phyloP scores from a whole-genome alignment of 2,797 vertebrate species.

The Denticeps clupeoides region DNA sequence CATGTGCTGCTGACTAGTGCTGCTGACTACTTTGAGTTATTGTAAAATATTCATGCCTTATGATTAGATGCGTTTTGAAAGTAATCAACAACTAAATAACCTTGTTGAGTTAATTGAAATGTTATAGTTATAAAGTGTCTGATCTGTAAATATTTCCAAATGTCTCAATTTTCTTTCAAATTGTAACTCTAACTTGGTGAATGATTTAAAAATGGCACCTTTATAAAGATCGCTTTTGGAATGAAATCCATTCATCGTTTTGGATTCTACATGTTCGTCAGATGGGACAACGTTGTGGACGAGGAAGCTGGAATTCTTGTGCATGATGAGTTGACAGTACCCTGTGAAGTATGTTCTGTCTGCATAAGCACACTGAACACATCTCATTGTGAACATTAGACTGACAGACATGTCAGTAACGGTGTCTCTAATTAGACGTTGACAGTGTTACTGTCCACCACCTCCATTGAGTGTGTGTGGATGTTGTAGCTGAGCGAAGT shows the following conservation, averaged over 20 bases:
- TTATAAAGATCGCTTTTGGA: neutral
- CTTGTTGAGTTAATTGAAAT: neutral
- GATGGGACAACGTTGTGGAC: no score
- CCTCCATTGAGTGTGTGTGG: no score
- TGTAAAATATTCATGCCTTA: neutral
- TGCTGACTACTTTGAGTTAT: neutral
- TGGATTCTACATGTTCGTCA: no score
- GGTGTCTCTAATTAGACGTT: no score
- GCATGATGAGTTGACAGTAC: no score
- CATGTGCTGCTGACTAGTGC: neutral
- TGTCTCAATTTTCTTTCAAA: neutral
- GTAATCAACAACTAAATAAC: neutral
- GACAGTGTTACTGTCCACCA: no score
- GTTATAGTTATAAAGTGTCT: neutral
- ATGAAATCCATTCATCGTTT: neutral
- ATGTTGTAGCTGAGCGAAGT: no score
- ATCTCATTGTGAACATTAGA: no score
- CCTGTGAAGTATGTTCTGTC: no score
- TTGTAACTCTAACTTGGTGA: neutral
- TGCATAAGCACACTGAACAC: no score
- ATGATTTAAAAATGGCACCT: neutral
- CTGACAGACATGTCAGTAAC: no score
- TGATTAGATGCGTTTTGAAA: neutral
- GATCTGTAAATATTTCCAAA: slow-evolving; percentile 11
- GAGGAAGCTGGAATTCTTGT: no score